phyloP scores from a whole-genome alignment of 2,113 vertebrate species.

The Pelvicachromis taeniatus region DNA sequence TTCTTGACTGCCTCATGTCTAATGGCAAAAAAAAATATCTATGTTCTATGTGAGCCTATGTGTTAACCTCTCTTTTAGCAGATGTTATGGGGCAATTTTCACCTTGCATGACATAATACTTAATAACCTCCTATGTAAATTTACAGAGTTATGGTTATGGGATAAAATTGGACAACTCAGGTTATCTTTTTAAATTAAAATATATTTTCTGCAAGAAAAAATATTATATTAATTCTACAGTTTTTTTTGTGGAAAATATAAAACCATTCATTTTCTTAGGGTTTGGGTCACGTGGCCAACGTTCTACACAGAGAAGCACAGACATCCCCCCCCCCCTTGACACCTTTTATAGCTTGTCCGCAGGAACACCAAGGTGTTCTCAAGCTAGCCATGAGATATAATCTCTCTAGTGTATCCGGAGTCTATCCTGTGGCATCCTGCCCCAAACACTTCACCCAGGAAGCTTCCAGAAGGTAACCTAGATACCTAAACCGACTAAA shows the following conservation, averaged over 20 bases:
- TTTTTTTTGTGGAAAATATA: neutral
- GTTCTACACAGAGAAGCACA: neutral
- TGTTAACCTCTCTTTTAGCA: neutral
- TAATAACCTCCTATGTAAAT: neutral
- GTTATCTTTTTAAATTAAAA: neutral
- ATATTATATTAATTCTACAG: neutral
- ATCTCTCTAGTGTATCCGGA: neutral
- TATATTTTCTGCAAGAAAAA: neutral
- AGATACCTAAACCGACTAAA: neutral
- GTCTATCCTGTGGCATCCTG: accelerated
- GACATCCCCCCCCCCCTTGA: neutral
- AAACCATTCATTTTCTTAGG: accelerated
- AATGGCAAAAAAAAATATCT: neutral
- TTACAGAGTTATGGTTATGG: neutral
- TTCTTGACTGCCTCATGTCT: neutral
- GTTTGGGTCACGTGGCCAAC: neutral
- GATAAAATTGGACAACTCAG: neutral
- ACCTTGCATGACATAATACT: neutral
- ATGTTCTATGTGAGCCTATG: neutral
- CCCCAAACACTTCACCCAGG: neutral
- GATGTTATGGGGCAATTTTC: neutral
- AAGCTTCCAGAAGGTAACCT: neutral
- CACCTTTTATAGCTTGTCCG: accelerated
- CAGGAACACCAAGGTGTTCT: neutral
- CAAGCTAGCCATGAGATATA: neutral